These are phyloP conservation scores for Cyprinodon variegatus DNA, from an alignment of 2,113 vertebrate genomes.

Conservation along the genomic window DNA sequence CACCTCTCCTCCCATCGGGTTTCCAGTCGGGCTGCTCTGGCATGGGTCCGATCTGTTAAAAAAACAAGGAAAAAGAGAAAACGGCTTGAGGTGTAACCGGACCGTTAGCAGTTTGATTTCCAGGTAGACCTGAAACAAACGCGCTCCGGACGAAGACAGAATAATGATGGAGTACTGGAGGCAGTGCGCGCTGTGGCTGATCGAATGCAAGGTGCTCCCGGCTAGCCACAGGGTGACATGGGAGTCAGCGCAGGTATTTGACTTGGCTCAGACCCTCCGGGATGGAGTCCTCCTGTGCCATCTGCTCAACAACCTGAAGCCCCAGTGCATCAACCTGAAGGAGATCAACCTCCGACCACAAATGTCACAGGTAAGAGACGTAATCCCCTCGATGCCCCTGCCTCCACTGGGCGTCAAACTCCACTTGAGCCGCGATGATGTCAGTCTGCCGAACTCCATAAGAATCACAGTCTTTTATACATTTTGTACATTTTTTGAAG, in stretches of 20 bases:
- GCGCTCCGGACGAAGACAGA: constrained; percentile 11
- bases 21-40: not conserved
- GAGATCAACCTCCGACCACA: constrained; percentile 96
- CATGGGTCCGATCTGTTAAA: constrained; percentile 46
- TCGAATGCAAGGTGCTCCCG: constrained; percentile 94
- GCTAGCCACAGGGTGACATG: constrained; percentile 93
- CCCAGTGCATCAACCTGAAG: constrained; percentile 92
- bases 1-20: constrained; percentile 18
- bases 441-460: constrained; percentile 15
- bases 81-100: not conserved
- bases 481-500: not conserved
- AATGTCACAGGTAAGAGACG: constrained; percentile 91
- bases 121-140: not conserved
- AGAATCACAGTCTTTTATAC: not conserved
- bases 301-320: constrained; percentile 92
- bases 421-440: not conserved
- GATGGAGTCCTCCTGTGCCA: constrained; percentile 96
- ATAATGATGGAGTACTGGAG: constrained; percentile 92
- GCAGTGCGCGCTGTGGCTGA: constrained; percentile 95
- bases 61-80: not conserved
- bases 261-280: constrained; percentile 94
- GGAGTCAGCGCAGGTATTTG: constrained; percentile 95
- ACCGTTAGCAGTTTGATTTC: constrained; percentile 15
- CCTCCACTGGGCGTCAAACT: not conserved
- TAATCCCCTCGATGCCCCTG: not conserved